Conservation (phyloP, 2,797 vertebrate genomes). For the Harpagifer antarcticus region DNA sequence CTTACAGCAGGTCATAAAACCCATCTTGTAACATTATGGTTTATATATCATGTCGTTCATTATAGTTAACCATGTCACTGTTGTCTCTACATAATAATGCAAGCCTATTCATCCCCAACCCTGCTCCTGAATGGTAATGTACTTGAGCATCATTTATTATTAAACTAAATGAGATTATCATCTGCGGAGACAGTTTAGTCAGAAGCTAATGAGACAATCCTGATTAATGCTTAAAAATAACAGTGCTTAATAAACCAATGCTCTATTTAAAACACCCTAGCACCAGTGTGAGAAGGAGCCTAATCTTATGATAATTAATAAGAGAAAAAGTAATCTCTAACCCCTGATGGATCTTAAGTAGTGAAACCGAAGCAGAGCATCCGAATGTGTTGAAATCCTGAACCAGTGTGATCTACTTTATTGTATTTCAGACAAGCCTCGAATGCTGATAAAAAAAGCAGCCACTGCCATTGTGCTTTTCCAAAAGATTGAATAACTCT, state of each 20-base stretch:
- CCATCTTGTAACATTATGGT: conserved; percentile 7
- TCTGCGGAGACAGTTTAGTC: conserved; percentile 47
- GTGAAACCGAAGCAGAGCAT: conserved; percentile 39
- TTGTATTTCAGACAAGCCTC: conserved; percentile 30
- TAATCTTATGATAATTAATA: conserved; percentile 24
- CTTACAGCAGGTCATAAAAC: not conserved
- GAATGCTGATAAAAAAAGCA: conserved; percentile 56
- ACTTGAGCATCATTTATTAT: conserved; percentile 46
- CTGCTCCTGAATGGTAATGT: conserved; percentile 47
- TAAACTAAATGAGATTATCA: conserved; percentile 61
- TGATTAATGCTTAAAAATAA: conserved; percentile 59
- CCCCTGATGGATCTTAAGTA: conserved; percentile 51
- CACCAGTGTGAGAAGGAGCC: conserved; percentile 17
- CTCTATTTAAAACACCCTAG: conserved; percentile 34
- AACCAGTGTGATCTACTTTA: conserved; percentile 44
- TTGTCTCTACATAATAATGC: conserved; percentile 17
- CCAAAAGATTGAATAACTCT: conserved; percentile 55
- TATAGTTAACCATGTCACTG: not conserved
- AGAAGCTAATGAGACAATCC: conserved; percentile 53
- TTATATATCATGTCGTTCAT: conserved; percentile 2
- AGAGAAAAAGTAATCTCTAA: conserved; percentile 29
- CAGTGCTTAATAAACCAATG: conserved; percentile 36
- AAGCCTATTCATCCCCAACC: conserved; percentile 7
- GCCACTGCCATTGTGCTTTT: conserved; percentile 35
- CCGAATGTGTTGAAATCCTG: conserved; percentile 47